A percentile compares a stretch with the other conserved stretches of the same genome.
Evolutionary conservation across 2,797 vertebrate genomes (phyloP).

Genomic region (Enteromius anoplus): DNA sequence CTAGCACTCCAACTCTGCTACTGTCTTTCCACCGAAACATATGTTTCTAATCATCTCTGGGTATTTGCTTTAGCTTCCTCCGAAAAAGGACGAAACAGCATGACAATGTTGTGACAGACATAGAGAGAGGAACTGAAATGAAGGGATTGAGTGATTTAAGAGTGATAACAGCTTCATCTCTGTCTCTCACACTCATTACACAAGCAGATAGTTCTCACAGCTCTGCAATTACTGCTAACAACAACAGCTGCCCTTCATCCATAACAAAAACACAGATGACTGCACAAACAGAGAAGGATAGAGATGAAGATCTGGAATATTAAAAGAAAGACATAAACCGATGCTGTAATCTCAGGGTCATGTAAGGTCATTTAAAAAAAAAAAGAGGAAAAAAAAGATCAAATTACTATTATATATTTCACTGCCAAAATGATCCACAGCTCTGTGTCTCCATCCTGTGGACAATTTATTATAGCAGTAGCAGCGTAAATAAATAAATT

Average conservation of each 20-base stretch:
- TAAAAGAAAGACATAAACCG: background rate
- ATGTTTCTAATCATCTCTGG: slow-evolving; percentile 47
- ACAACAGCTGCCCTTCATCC: slow-evolving; percentile 16
- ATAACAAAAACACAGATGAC: background rate
- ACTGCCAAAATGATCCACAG: background rate
- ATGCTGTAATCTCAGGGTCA: background rate
- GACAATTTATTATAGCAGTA: background rate
- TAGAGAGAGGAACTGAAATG: slow-evolving; percentile 12
- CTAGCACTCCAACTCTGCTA: background rate
- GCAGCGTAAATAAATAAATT: too few species aligned
- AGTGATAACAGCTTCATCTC: slow-evolving; percentile 43
- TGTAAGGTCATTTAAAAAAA: background rate
- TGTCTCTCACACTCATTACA: slow-evolving; percentile 37
- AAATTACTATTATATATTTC: background rate
- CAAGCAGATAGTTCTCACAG: slow-evolving; percentile 25
- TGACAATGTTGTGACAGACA: slow-evolving; percentile 20
- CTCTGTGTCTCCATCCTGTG: slow-evolving; percentile 36
- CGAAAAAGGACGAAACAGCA: slow-evolving; percentile 23
- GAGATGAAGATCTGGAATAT: background rate
- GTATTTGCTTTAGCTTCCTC: slow-evolving; percentile 41
- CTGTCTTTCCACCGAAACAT: slow-evolving; percentile 7
- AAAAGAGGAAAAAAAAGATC: background rate
- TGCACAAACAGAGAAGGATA: background rate
- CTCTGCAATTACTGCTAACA: slow-evolving; percentile 19
- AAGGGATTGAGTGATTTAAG: slow-evolving; percentile 45